Percentiles rank a stretch among this genome's conserved stretches.
Conservation (phyloP, 2,113 vertebrate species). For the Cacatua alba region DNA sequence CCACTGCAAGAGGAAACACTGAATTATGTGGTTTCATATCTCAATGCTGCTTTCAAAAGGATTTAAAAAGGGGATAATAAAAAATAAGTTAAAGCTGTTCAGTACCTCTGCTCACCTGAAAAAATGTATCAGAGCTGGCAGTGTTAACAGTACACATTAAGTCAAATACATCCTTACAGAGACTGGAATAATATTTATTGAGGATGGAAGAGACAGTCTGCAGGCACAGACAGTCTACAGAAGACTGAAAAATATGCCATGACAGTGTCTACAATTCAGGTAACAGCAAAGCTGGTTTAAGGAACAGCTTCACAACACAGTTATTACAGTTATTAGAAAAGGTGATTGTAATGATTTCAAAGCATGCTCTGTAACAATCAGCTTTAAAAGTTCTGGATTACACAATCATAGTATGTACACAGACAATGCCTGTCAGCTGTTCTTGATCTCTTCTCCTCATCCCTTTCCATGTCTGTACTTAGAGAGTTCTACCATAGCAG, state of each 20-base stretch:
- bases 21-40: too few species aligned
- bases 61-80: too few species aligned
- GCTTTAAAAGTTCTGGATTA: not conserved
- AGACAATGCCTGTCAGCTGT: not conserved
- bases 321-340: not conserved
- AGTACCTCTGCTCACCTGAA: not conserved
- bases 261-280: not conserved
- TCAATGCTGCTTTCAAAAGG: too few species aligned
- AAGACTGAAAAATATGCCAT: not conserved
- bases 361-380: not conserved
- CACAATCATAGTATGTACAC: not conserved
- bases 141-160: not conserved
- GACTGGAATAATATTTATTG: not conserved
- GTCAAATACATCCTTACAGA: not conserved
- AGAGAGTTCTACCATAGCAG: not conserved
- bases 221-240: not conserved
- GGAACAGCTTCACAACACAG: not conserved
- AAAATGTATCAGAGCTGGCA: not conserved
- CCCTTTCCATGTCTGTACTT: not conserved
- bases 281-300: not conserved
- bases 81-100: not conserved
- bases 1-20: too few species aligned
- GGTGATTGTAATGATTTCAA: not conserved
- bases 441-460: not conserved
- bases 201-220: not conserved